Percentiles rank a stretch among this genome's conserved stretches.
These are phyloP conservation scores for Datnioides undecimradiatus DNA, from an alignment of 2,113 vertebrate genomes.

Conservation along the genomic window DNA sequence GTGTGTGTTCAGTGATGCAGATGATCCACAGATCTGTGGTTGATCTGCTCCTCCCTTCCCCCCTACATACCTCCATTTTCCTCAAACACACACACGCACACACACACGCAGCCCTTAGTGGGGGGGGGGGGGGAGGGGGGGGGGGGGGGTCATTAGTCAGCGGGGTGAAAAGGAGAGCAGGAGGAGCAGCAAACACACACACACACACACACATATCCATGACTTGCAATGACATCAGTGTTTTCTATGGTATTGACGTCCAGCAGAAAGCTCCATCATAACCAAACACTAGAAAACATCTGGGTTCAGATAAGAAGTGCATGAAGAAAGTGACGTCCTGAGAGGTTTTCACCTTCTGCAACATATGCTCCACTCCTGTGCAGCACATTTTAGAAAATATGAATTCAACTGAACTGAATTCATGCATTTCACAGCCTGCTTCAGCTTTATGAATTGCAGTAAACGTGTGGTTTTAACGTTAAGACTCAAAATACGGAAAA, in stretches of 20 bases:
- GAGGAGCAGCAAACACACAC: constrained; percentile 24
- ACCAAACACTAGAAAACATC: neutral
- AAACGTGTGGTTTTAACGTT: too few species aligned
- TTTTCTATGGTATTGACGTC: constrained; percentile 13
- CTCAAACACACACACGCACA: constrained; percentile 45
- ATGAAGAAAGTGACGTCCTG: too few species aligned
- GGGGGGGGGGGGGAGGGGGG: constrained; percentile 39
- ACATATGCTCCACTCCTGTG: too few species aligned
- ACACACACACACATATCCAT: neutral
- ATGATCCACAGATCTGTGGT: constrained; percentile 78
- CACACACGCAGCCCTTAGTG: constrained; percentile 33
- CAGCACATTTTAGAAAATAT: too few species aligned
- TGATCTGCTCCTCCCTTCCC: constrained; percentile 63
- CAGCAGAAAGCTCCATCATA: neutral
- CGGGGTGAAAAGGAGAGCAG: constrained; percentile 64
- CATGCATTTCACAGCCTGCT: too few species aligned
- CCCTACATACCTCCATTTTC: constrained; percentile 58
- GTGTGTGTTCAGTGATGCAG: constrained; percentile 73
- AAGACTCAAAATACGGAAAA: too few species aligned
- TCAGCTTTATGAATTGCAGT: too few species aligned
- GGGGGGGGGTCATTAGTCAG: constrained; percentile 71
- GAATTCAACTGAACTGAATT: too few species aligned
- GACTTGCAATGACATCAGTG: constrained; percentile 34
- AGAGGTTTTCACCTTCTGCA: neutral
- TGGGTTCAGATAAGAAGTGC: too few species aligned